phyloP scores from a whole-genome alignment of 1,140 invertebrate species.

The Lepidurus couesii region DNA sequence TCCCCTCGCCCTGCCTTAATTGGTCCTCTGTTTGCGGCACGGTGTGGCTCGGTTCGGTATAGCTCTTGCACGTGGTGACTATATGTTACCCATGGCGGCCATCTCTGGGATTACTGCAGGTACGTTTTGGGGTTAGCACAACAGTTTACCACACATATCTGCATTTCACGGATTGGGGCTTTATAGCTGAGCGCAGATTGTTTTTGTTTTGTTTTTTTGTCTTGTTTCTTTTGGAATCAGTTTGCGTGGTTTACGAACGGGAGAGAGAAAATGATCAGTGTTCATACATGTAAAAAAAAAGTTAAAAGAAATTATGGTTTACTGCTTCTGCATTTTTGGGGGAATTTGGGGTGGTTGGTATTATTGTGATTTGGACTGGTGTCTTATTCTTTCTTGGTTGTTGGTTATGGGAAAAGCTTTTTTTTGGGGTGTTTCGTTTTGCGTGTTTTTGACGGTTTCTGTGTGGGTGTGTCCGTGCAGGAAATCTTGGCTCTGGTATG shows the following conservation, averaged over 20 bases:
- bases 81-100: conserved; percentile 29
- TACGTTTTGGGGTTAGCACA: background rate
- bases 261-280: background rate
- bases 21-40: conserved; percentile 23
- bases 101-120: conserved; percentile 23
- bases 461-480: conserved; percentile 5
- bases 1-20: background rate
- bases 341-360: background rate
- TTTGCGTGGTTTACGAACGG: background rate
- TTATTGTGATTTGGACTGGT: background rate
- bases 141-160: background rate
- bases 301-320: background rate
- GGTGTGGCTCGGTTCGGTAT: conserved; percentile 24
- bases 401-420: background rate
- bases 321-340: background rate
- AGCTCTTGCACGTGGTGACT: conserved; percentile 30
- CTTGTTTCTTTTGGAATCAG: background rate
- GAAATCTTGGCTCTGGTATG: conserved; percentile 13
- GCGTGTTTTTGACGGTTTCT: conserved; percentile 13
- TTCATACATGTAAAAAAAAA: background rate
- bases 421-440: background rate
- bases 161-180: conserved; percentile 17
- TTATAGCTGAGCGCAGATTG: conserved; percentile 8
- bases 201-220: background rate
- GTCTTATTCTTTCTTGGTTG: background rate